These are phyloP conservation scores for Macroglossus sobrinus DNA, from an alignment of 2,113 vertebrate species.

Conservation along the genomic window DNA sequence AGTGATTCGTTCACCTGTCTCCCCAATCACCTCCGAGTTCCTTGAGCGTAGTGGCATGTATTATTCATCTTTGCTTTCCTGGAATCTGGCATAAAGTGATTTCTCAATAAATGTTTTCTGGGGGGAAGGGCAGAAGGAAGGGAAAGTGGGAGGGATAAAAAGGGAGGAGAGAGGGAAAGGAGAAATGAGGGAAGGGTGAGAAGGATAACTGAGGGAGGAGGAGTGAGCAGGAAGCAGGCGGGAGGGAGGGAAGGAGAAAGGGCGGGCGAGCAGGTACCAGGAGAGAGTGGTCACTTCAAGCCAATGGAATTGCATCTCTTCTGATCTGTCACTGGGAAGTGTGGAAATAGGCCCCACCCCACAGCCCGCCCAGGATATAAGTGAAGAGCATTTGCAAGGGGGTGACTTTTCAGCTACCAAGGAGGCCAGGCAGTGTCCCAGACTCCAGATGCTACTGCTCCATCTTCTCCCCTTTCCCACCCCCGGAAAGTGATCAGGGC, in stretches of 20 bases:
- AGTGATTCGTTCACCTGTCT: neutral
- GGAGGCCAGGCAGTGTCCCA: neutral
- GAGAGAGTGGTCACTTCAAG: neutral
- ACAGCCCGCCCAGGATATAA: neutral
- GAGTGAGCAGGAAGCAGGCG: too few relatives aligned
- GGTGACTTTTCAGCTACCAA: neutral
- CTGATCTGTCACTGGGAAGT: rapidly evolving
- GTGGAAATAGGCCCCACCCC: neutral
- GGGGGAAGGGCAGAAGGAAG: neutral
- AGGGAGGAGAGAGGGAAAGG: neutral
- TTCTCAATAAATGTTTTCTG: neutral
- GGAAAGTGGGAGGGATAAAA: neutral
- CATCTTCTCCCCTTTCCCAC: neutral
- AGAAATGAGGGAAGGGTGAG: neutral
- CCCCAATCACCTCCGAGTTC: neutral
- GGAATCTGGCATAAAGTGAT: neutral
- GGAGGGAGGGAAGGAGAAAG: neutral
- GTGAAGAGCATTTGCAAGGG: too few relatives aligned
- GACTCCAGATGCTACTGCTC: neutral
- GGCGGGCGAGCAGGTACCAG: neutral
- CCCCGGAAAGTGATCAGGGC: neutral
- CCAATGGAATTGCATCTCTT: neutral
- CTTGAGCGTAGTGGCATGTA: neutral
- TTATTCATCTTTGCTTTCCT: neutral
- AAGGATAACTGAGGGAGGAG: too few relatives aligned